These are phyloP conservation scores for Odontothrips loti DNA, from an alignment of 2,888 invertebrate species.

Conservation along the genomic window DNA sequence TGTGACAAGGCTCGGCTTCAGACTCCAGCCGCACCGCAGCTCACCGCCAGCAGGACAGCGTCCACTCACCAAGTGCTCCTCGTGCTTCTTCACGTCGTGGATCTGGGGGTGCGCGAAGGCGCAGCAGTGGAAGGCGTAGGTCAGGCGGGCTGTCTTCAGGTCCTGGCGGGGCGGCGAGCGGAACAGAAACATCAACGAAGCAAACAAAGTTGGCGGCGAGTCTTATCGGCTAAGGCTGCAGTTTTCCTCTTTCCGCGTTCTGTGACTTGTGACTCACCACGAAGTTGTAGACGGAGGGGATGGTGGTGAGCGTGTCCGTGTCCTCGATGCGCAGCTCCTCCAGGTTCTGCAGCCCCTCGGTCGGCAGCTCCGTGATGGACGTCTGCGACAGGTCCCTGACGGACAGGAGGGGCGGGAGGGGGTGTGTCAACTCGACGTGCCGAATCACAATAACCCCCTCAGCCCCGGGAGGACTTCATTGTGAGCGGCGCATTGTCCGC, in stretches of 20 bases:
- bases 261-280: constrained; percentile 55
- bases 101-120: constrained; percentile 79
- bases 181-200: constrained; percentile 38
- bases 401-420: constrained; percentile 44
- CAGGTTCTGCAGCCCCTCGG: constrained; percentile 64
- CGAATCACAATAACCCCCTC: constrained; percentile 17
- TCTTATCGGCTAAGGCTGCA: not conserved
- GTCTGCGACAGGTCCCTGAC: constrained; percentile 78
- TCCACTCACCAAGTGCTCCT: constrained; percentile 52
- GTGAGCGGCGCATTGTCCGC: not conserved
- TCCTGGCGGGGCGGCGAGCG: no score
- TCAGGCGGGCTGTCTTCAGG: constrained; percentile 65
- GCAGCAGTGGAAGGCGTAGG: constrained; percentile 87
- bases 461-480: not conserved
- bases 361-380: constrained; percentile 67
- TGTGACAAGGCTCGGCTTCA: not conserved
- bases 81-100: constrained; percentile 68
- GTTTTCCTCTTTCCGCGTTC: constrained; percentile 10
- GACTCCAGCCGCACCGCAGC: not conserved
- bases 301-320: constrained; percentile 69
- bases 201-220: not conserved
- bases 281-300: constrained; percentile 79
- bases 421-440: no score
- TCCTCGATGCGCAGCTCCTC: constrained; percentile 67
- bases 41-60: not conserved